Base-by-base conservation (phyloP, 1,140 invertebrate genomes). In the Drosophila aff. region DNA sequence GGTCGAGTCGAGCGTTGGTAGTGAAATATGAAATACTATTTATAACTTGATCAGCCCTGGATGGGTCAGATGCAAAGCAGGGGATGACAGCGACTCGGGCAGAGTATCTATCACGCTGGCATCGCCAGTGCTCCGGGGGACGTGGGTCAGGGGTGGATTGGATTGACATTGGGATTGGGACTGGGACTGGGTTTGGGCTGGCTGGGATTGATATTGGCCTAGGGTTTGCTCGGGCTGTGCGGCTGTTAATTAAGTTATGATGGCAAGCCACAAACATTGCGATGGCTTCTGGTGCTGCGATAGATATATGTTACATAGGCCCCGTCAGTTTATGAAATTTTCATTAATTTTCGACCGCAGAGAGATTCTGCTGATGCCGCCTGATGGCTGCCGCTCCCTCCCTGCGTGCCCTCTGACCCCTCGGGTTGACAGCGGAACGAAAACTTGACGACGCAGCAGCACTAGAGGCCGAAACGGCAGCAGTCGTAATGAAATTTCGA, bases 211-310 rank as follows among this genome's bases (percentile, higher is more conserved):
- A 55, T 69, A 61, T 68, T 41, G 72, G 72, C 47, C 44, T 33
- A 44, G 64, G 64, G 66, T 46, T 60, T 49, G 67, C 10, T 64
- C 18, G 50, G 69, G 53, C 79, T 81, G 77, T 79, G 71, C 55
- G 81, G 85, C 85, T 89, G 85, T 90, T 90, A 89, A 89, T 89
- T 89, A 89, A 90, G 86, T 89, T 89, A 89, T 89, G 84, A 89
- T 90, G 81, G 79, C 84, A 81, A 66, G 52, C 85, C 86, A 66
- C 85, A 89, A 79, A 85, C 81, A 82, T 76, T 60, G 82, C 61
- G 71, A 75, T 77, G 85, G 80, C 69, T 89, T 61, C 59, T 77
- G 63, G 46, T 55, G 46, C 41, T 67, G 40, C 52, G 63, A 67
- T 43, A 55, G 26, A 46, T 23, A 74, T 26, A 47, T 50, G 53